Evolutionary conservation across 2,113 vertebrate genomes (phyloP), one percentile per base, ranked within the genome.

Genomic region (Coreoperca whiteheadi): DNA sequence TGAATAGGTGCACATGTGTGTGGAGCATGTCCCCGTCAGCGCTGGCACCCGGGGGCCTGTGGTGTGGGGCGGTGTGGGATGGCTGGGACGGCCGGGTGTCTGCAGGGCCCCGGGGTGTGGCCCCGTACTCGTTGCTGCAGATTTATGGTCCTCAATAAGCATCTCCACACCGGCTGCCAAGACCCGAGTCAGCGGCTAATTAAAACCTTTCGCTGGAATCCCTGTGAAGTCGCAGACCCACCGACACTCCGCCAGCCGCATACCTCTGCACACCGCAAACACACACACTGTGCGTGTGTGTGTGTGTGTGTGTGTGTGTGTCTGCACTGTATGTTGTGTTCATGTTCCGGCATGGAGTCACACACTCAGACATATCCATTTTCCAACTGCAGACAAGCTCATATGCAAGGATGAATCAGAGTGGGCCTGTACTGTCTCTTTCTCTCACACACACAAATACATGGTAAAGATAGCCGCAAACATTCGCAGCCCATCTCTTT

Each of bases 141-240:
- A 95, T 95, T 95, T 94, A 94, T 89, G 83, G 85, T 87, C 80
- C 87, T 89, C 85, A 91, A 88, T 90, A 92, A 90, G 87, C 77
- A 81, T 93, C 90, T 84, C 82, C 85, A 78, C 85, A 79, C 81
- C 43, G 21, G 76, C 86, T 91, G 94, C 92, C 92, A 94, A 94
- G 67, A 93, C 82, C 61, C 83, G 82, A 93, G 87, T 89, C 87
- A 86, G 82, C 83, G 50, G 82, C 85, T 94, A 95, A 95, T 95
- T 94, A 95, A 94, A 95, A 88, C 86, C 93, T 86, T 77, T 86
- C 92, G 69, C 67, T 84, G 87, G 87, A 93, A 94, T 94, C 92
- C 90, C 83, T 94, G 85, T 93, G 92, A 94, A 91, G 86, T 91
- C 56, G 28, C 76, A 81, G 85, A 83, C 41, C 76, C 66, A 21